Evolutionary conservation across 2,888 invertebrate species (phyloP).

Genomic region (Synanthedon myopaeformis): DNA sequence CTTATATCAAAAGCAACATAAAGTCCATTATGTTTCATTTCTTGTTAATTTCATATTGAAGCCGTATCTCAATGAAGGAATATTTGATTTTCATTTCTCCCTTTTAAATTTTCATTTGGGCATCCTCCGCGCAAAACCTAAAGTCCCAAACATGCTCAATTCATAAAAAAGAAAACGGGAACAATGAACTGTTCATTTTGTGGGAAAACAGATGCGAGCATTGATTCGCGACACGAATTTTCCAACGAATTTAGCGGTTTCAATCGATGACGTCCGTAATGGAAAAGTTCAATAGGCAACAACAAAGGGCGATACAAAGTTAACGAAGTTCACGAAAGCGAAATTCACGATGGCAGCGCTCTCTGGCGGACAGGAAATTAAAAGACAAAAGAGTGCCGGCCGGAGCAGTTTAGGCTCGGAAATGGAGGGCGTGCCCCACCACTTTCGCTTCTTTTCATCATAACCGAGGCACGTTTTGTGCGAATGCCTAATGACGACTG

Average conservation of each 20-base stretch:
- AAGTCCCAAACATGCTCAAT: slow-evolving; percentile 42
- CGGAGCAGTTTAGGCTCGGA: slow-evolving; percentile 58
- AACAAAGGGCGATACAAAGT: slow-evolving; percentile 65
- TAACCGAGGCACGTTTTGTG: slow-evolving; percentile 34
- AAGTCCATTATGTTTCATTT: slow-evolving; percentile 29
- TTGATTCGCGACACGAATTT: slow-evolving; percentile 44
- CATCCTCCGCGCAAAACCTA: slow-evolving; percentile 37
- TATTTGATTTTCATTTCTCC: slow-evolving; percentile 49
- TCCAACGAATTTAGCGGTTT: slow-evolving; percentile 60
- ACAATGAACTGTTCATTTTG: slow-evolving; percentile 36
- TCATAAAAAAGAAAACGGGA: slow-evolving; percentile 44
- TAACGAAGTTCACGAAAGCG: slow-evolving; percentile 65
- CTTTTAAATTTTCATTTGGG: slow-evolving; percentile 11
- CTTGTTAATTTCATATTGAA: not conserved
- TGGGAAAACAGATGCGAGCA: slow-evolving; percentile 18
- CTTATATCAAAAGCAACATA: not conserved
- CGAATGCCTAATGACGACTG: slow-evolving; percentile 22
- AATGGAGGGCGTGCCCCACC: slow-evolving; percentile 47
- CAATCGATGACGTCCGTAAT: slow-evolving; percentile 61
- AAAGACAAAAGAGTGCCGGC: slow-evolving; percentile 66
- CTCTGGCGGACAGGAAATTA: slow-evolving; percentile 65
- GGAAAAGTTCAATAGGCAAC: slow-evolving; percentile 66
- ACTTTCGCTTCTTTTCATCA: slow-evolving; percentile 30
- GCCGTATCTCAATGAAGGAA: slow-evolving; percentile 48
- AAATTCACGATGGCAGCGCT: slow-evolving; percentile 57